Evolutionary conservation across 2,797 vertebrate genomes (phyloP).

Genomic region (Melopsittacus undulatus): DNA sequence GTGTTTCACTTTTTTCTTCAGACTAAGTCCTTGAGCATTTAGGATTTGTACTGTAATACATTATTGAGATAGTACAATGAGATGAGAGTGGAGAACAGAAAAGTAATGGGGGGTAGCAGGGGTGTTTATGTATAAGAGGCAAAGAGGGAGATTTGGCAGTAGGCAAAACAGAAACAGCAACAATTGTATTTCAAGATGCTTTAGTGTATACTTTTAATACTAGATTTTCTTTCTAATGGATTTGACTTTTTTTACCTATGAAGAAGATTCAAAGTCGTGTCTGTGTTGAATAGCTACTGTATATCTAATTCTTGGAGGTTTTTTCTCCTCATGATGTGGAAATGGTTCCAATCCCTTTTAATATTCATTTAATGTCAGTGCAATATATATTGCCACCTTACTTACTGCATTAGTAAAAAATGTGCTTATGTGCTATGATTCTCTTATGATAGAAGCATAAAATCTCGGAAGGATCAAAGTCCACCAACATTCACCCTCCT

Average conservation of each 20-base stretch:
- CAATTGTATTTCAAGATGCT: background rate
- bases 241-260: slow-evolving; percentile 11
- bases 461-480: slow-evolving; percentile 73
- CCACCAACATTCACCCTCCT: slow-evolving; percentile 68
- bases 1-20: background rate
- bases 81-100: background rate
- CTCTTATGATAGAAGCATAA: slow-evolving; percentile 74
- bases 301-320: slow-evolving; percentile 34
- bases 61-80: background rate
- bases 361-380: slow-evolving; percentile 74
- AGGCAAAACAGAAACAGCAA: background rate
- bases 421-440: slow-evolving; percentile 73
- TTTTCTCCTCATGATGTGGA: slow-evolving; percentile 24
- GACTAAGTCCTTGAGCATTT: background rate
- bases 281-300: slow-evolving; percentile 5
- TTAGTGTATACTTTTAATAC: background rate
- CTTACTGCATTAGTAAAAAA: slow-evolving; percentile 75
- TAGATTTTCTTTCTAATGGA: background rate
- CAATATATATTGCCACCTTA: slow-evolving; percentile 73
- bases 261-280: slow-evolving; percentile 49
- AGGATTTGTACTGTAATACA: background rate
- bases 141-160: background rate
- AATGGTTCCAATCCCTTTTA: slow-evolving; percentile 70
- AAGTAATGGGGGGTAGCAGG: background rate
- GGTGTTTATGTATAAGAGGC: background rate